phyloP scores from a whole-genome alignment of 2,888 invertebrate species.

The Aquatica leii region DNA sequence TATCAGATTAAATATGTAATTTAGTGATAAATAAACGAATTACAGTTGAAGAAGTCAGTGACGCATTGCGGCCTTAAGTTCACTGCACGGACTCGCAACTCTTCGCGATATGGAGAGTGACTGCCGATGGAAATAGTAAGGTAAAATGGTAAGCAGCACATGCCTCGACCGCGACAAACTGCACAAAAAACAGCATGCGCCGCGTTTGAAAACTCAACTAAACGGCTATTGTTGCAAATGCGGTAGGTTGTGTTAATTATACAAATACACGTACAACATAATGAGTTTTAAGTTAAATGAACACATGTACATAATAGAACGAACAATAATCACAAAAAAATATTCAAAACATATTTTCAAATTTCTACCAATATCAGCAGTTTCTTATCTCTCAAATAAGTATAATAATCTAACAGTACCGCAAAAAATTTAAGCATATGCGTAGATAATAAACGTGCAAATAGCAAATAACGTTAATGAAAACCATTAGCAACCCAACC shows the following conservation, averaged over 20 bases:
- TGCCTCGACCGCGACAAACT: slow-evolving; percentile 42
- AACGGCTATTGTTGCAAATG: slow-evolving; percentile 43
- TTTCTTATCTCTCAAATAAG: too few relatives aligned
- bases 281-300: slow-evolving; percentile 5
- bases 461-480: too few relatives aligned
- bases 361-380: too few relatives aligned
- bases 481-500: too few relatives aligned
- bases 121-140: slow-evolving; percentile 39
- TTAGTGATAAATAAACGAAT: slow-evolving; percentile 2
- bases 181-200: slow-evolving; percentile 41
- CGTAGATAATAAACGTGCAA: too few relatives aligned
- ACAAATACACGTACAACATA: slow-evolving; percentile 21
- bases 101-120: slow-evolving; percentile 41
- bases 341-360: too few relatives aligned
- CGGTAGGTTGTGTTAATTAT: slow-evolving; percentile 35
- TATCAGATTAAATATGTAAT: too few relatives aligned
- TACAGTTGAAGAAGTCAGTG: slow-evolving; percentile 35
- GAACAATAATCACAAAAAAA: neutral
- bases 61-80: slow-evolving; percentile 39
- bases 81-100: slow-evolving; percentile 41
- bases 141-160: slow-evolving; percentile 32
- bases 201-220: slow-evolving; percentile 44
- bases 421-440: too few relatives aligned
- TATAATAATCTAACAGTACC: too few relatives aligned
- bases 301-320: neutral